Conservation (phyloP, 2,797 vertebrate species). For the Centropyge bicolor region DNA sequence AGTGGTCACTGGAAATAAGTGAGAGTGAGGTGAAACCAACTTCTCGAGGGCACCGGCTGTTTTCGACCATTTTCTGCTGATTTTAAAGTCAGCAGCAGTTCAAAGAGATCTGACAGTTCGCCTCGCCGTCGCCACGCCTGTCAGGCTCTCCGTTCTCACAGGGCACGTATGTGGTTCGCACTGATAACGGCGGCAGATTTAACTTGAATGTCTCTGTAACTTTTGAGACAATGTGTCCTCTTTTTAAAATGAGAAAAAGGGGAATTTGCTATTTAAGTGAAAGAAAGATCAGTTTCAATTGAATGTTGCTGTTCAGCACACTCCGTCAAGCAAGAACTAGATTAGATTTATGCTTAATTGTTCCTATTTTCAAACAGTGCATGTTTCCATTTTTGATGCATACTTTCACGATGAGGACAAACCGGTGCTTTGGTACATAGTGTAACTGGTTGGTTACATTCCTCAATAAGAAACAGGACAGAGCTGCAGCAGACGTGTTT, state of each 20-base stretch:
- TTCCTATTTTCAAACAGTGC: background rate
- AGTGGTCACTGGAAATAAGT: constrained; percentile 39
- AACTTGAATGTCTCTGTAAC: background rate
- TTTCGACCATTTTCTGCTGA: constrained; percentile 13
- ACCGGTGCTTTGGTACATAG: background rate
- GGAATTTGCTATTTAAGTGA: background rate
- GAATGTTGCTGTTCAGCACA: background rate
- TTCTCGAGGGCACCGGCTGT: constrained; percentile 6
- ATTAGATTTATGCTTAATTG: background rate
- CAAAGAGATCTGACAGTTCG: background rate
- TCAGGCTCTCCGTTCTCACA: background rate
- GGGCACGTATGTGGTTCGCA: background rate
- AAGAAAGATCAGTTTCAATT: constrained; percentile 9
- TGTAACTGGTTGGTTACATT: background rate
- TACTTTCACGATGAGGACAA: background rate
- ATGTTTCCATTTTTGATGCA: background rate
- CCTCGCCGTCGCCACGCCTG: background rate
- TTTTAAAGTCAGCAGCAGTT: constrained; percentile 20
- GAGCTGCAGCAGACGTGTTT: background rate
- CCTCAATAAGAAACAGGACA: background rate
- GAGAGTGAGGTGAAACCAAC: constrained; percentile 18
- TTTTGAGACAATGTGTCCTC: constrained; percentile 1
- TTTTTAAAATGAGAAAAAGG: background rate
- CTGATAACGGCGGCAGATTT: background rate
- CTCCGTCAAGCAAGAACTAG: background rate